Base-by-base conservation (phyloP, 2,797 vertebrate species). In the Leptatherina wallacei region DNA sequence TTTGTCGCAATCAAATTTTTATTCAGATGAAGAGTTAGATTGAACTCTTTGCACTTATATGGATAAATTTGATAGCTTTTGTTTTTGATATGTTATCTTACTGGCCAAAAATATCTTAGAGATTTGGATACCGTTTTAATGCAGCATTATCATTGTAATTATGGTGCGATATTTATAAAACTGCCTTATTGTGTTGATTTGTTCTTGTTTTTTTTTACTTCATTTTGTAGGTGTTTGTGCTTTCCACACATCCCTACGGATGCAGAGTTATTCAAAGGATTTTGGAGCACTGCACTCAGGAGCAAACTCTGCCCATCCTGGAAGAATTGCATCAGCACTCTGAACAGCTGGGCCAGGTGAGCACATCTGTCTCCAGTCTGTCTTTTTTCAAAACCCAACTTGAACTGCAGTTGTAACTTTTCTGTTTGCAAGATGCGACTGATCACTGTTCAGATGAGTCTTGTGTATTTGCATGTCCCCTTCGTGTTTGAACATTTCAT, bases 231-330 rank as follows among this genome's bases (percentile, higher is more conserved):
- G 98, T 99, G 14, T 99, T 98, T 92, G 97, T 98, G 75, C 96
- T 99, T 68, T 99, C 98, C 74, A 99, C 98, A 78, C 98, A 99
- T 81, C 98, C 98, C 0, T 99, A 99, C 2, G 98, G 98, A 84
- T 99, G 98, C 91, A 95, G 98, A 94, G 98, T 99, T 24, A 99
- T 99, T 85, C 98, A 99, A 81, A 96, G 98, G 82, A 99, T 99
- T 84, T 91, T 99, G 86, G 98, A 99, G 78, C 98, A 99, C 85
- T 99, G 98, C 82, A 99, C 98, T 57, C 96, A 96, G 81, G 98
- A 99, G 85, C 98, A 99, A 91, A 99, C 98, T 13, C 90, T 97
- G 81, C 97, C 98, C 27, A 96, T 99, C 86, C 87, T 99, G 74
- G 98, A 99, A 68, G 98, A 99, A 69, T 92, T 99, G 55, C 98